Percentiles rank a stretch among this genome's conserved stretches.
Evolutionary conservation across 2,113 vertebrate species (phyloP).

Genomic region (Montifringilla adamsi): DNA sequence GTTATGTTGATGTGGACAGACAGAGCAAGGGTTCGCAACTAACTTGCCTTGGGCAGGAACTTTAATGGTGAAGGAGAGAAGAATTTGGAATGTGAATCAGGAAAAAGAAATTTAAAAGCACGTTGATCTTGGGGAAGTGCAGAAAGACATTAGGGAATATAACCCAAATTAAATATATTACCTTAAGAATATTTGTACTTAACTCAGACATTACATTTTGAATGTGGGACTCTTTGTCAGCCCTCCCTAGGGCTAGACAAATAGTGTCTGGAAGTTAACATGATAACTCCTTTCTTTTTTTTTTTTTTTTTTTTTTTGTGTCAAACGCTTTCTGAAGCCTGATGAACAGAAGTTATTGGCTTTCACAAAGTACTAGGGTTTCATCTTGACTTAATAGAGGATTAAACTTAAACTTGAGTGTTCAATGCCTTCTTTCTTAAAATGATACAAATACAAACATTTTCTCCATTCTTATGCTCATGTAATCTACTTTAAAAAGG

Average conservation of each 20-base stretch:
- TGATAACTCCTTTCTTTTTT: neutral
- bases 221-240: neutral
- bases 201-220: neutral
- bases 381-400: neutral
- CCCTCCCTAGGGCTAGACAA: neutral
- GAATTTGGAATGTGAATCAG: neutral
- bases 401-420: neutral
- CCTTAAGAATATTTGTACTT: neutral
- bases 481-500: neutral
- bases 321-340: neutral
- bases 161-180: neutral
- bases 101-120: constrained; percentile 18
- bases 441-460: neutral
- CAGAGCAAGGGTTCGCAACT: neutral
- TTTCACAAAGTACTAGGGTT: neutral
- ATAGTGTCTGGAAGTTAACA: neutral
- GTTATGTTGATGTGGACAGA: neutral
- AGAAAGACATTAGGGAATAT: neutral
- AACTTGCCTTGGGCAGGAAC: neutral
- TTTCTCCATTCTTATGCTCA: neutral
- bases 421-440: neutral
- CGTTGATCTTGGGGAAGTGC: neutral
- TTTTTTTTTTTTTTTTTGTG: neutral
- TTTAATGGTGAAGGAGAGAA: neutral
- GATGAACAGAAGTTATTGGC: neutral